phyloP scores from a whole-genome alignment of 2,797 vertebrate species.

The Anomalospiza imberbis region DNA sequence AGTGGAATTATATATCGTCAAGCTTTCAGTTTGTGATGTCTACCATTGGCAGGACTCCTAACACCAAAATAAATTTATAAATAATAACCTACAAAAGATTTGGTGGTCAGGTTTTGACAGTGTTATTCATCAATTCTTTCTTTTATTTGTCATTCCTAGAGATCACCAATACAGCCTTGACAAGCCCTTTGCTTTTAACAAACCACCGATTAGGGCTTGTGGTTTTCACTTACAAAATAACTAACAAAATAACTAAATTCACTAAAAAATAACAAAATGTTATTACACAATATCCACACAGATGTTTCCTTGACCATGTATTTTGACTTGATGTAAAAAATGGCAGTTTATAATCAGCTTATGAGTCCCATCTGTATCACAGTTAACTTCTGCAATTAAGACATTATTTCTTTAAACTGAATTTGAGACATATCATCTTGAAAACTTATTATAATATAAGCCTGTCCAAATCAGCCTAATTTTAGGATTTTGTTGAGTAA shows the following conservation, averaged over 20 bases:
- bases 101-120: not conserved
- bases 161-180: not conserved
- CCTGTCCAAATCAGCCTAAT: not conserved
- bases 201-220: not conserved
- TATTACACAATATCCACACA: not conserved
- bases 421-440: not conserved
- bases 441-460: not conserved
- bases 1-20: not conserved
- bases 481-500: not conserved
- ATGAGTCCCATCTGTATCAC: not conserved
- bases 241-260: not conserved
- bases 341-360: not conserved
- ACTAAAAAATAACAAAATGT: not conserved
- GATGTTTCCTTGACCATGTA: not conserved
- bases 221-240: not conserved
- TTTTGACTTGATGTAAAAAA: not conserved
- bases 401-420: not conserved
- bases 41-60: not conserved
- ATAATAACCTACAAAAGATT: not conserved
- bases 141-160: not conserved
- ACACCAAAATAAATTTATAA: not conserved
- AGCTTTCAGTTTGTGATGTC: not conserved
- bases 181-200: not conserved
- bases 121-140: not conserved
- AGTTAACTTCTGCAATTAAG: not conserved